Conservation (phyloP, 1,140 invertebrate species). For the Lasioglossum albipes region DNA sequence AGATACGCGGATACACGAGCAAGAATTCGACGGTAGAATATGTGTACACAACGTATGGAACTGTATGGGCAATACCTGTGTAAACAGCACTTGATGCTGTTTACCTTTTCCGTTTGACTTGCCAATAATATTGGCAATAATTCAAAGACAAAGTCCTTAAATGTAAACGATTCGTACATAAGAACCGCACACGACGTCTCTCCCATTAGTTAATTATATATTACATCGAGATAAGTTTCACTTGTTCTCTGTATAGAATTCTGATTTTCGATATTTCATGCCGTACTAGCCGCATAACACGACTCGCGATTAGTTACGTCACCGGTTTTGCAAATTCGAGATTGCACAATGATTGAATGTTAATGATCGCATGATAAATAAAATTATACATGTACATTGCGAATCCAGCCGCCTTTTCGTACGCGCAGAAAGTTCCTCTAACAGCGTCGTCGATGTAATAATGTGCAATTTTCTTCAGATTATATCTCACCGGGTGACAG, state of each 20-base stretch:
- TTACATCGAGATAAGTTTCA: too few species aligned
- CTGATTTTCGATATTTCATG: background rate
- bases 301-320: background rate
- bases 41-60: background rate
- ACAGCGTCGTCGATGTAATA: background rate
- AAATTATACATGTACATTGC: background rate
- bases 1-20: slow-evolving; percentile 14
- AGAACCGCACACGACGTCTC: too few species aligned
- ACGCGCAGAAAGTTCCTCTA: background rate
- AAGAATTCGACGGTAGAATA: background rate
- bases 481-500: background rate
- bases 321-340: background rate
- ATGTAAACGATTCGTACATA: too few species aligned
- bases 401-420: background rate
- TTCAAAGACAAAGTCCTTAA: background rate
- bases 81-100: background rate
- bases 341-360: slow-evolving; percentile 40
- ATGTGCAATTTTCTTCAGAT: background rate
- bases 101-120: background rate
- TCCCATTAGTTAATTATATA: too few species aligned
- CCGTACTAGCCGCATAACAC: background rate
- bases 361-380: background rate
- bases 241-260: background rate
- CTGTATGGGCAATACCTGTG: background rate
- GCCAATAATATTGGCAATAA: background rate